Evolutionary conservation across 2,113 vertebrate genomes (phyloP).

Genomic region (Ahaetulla prasina): DNA sequence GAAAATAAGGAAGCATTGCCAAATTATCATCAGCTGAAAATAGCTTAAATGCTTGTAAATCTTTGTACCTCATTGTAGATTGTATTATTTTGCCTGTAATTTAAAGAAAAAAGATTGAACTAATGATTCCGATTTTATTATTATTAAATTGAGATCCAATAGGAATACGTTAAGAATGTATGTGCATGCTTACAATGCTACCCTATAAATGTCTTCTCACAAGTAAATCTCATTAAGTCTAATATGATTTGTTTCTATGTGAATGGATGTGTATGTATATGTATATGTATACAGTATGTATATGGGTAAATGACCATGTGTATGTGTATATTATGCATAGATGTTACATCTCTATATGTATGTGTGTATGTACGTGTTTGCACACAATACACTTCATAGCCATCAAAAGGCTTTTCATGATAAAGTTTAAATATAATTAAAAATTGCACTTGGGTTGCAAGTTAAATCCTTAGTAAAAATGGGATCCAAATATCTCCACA

Average conservation of each 20-base stretch:
- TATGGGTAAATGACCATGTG: background rate
- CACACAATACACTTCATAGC: background rate
- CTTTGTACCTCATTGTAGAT: slow-evolving; percentile 38
- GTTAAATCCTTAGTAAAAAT: background rate
- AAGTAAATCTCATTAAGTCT: background rate
- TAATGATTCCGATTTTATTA: background rate
- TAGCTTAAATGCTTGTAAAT: slow-evolving; percentile 24
- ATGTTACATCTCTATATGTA: background rate
- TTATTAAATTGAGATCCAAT: slow-evolving; percentile 6
- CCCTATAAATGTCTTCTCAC: background rate
- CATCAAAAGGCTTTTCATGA: background rate
- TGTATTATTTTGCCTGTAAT: slow-evolving; percentile 8
- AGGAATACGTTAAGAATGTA: background rate
- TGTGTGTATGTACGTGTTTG: background rate
- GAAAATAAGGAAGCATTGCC: slow-evolving; percentile 49
- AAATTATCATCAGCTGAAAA: slow-evolving; percentile 52
- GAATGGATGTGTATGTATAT: background rate
- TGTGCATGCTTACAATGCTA: background rate
- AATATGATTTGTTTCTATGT: background rate
- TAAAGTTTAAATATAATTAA: background rate
- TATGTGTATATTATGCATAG: background rate
- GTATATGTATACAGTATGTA: too few species aligned
- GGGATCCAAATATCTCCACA: slow-evolving; percentile 1
- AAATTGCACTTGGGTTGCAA: background rate
- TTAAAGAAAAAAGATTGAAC: slow-evolving; percentile 35